Evolutionary conservation across 2,113 vertebrate genomes (phyloP).

Genomic region (Carassius gibelio): DNA sequence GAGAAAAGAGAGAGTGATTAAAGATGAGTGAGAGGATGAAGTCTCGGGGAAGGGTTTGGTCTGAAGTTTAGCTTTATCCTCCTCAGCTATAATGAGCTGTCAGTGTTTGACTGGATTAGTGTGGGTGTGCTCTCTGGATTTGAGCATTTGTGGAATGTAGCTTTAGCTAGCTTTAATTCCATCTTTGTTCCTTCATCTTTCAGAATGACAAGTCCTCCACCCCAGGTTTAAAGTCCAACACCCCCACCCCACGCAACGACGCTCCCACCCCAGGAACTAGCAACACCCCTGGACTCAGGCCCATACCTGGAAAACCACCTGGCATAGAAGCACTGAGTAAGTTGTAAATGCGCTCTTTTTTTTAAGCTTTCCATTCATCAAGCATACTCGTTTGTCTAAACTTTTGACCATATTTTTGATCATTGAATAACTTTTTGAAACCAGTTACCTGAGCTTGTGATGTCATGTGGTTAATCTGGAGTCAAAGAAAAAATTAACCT

Average conservation of each 20-base stretch:
- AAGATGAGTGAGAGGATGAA: conserved; percentile 55
- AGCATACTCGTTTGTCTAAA: not conserved
- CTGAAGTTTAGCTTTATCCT: conserved; percentile 59
- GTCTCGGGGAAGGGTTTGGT: conserved; percentile 60
- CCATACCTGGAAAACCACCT: conserved; percentile 87
- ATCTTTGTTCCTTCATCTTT: conserved; percentile 32
- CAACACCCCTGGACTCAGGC: conserved; percentile 90
- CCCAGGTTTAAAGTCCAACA: conserved; percentile 94
- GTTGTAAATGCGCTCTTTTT: not conserved
- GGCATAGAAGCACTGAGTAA: conserved; percentile 85
- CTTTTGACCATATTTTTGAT: too few relatives aligned
- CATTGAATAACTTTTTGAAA: too few relatives aligned
- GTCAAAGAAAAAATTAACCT: not conserved
- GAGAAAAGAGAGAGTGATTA: conserved; percentile 57
- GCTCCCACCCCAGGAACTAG: conserved; percentile 94
- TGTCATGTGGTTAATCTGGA: too few relatives aligned
- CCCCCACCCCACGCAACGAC: conserved; percentile 90
- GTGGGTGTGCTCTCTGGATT: conserved; percentile 65
- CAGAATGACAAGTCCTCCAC: conserved; percentile 97
- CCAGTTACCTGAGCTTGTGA: too few relatives aligned
- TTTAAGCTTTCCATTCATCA: not conserved
- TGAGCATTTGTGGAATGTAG: conserved; percentile 41
- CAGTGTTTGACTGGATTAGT: conserved; percentile 73
- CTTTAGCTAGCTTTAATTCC: conserved; percentile 30
- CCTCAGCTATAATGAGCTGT: conserved; percentile 68